Base-by-base conservation (phyloP, 2,797 vertebrate genomes). In the Cottoperca gobio region DNA sequence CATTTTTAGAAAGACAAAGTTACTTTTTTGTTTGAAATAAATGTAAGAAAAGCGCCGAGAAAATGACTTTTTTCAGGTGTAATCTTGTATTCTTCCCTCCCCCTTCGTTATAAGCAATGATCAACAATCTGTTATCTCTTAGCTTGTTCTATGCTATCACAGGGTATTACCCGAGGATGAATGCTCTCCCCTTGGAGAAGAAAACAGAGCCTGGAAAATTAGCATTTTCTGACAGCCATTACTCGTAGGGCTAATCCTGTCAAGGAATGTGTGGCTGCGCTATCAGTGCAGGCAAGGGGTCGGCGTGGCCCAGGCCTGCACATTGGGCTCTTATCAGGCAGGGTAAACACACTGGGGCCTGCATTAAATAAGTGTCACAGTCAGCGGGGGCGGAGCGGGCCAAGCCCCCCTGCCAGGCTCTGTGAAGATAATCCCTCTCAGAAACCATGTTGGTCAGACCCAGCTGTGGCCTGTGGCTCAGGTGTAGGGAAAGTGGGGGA, bases 291-390 rank as follows among this genome's bases (percentile, higher is more conserved):
- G 86, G 84, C 73, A 9, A 86, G 78, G 86, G 90, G 86, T 89
- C 66, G 59, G 73, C 24, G 6, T 11, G 73, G 82, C 78, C 86
- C 70, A 48, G 74, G 86, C 79, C 87, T 91, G 89, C 81, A 80
- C 86, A 78, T 83, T 69, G 86, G 69, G 89, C 86, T 87, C 86
- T 95, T 95, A 95, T 95, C 94, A 89, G 86, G 75, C 79, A 80
- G 87, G 63, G 92, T 94, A 94, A 95, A 95, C 93, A 94, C 86
- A 90, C 87, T 53, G 70, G 88, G 81, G 78, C 74, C 91, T 93
- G 92, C 89, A 91, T 94, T 94, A 89, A 93, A 90, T 90, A 92
- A 92, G 89, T 91, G 92, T 93, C 91, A 92, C 88, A 88, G 90
- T 86, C 86, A 81, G 70, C 35, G 70, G 83, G 82, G 88, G 87